Percentiles rank a stretch among this genome's conserved stretches.
These are phyloP conservation scores for Dryobota labecula DNA, from an alignment of 2,888 invertebrate species.

Conservation along the genomic window DNA sequence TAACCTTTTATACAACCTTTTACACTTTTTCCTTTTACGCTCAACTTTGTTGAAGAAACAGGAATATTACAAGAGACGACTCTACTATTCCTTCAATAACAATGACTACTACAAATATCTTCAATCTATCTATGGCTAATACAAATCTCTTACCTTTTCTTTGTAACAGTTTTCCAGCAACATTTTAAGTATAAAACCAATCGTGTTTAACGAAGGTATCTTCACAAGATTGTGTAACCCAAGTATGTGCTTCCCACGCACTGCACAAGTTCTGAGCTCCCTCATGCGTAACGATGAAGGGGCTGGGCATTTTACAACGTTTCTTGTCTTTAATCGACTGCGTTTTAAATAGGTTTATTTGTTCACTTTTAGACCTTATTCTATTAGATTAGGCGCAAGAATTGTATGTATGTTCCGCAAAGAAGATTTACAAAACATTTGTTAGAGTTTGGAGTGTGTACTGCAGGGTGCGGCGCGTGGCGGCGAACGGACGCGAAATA, in stretches of 20 bases:
- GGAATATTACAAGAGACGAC: slow-evolving; percentile 21
- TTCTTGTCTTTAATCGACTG: slow-evolving; percentile 80
- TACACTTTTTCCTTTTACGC: no score
- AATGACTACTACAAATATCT: slow-evolving; percentile 8
- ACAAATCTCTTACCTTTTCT: slow-evolving; percentile 15
- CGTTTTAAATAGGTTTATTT: slow-evolving; percentile 75
- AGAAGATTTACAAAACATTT: slow-evolving; percentile 65
- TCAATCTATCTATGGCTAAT: background rate
- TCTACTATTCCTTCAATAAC: background rate
- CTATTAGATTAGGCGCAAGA: slow-evolving; percentile 47
- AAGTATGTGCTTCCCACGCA: slow-evolving; percentile 90
- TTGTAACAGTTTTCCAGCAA: slow-evolving; percentile 37
- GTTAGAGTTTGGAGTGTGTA: slow-evolving; percentile 46
- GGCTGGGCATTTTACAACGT: slow-evolving; percentile 86
- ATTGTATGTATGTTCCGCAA: slow-evolving; percentile 28
- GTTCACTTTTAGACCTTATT: slow-evolving; percentile 60
- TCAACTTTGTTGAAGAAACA: slow-evolving; percentile 38
- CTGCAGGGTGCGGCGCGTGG: slow-evolving; percentile 78
- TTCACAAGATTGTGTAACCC: slow-evolving; percentile 87
- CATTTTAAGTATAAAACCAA: slow-evolving; percentile 66
- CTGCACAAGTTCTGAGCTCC: slow-evolving; percentile 78
- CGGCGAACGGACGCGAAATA: slow-evolving; percentile 77
- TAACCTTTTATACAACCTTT: no score
- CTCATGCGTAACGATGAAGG: slow-evolving; percentile 86
- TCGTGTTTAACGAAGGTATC: slow-evolving; percentile 79